A percentile compares a stretch with the other conserved stretches of the same genome.
These are phyloP conservation scores for Polyergus mexicanus DNA, from an alignment of 1,140 invertebrate species.

Conservation along the genomic window DNA sequence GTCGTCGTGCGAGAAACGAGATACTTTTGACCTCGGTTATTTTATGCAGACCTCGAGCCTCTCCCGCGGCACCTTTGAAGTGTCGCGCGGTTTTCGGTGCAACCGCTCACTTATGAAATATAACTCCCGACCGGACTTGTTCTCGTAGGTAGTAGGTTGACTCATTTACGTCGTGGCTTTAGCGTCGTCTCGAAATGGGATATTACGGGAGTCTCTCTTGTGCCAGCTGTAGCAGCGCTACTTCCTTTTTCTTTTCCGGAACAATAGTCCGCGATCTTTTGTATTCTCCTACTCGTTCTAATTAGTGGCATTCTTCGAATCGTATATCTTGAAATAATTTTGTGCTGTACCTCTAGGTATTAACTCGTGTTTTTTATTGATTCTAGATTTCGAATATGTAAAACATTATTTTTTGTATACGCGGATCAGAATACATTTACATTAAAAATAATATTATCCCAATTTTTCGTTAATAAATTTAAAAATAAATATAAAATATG, in stretches of 20 bases:
- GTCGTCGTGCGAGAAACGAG: slow-evolving; percentile 52
- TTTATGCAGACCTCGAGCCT: slow-evolving; percentile 60
- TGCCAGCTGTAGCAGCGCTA: not conserved
- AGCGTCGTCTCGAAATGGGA: slow-evolving; percentile 46
- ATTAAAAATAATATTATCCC: slow-evolving; percentile 2
- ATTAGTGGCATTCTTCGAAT: slow-evolving; percentile 44
- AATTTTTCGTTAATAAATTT: not conserved
- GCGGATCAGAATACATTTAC: not conserved
- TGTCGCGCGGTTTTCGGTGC: slow-evolving; percentile 68
- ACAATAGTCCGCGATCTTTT: slow-evolving; percentile 47
- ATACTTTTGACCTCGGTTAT: slow-evolving; percentile 73
- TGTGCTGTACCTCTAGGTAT: not conserved
- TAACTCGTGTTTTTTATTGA: slow-evolving; percentile 10
- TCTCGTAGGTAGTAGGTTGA: slow-evolving; percentile 14
- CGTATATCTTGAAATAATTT: slow-evolving; percentile 37
- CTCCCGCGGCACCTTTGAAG: slow-evolving; percentile 71
- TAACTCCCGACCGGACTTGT: slow-evolving; percentile 4
- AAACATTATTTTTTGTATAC: slow-evolving; percentile 14
- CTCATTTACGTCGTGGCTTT: slow-evolving; percentile 46
- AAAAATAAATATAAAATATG: slow-evolving; percentile 3
- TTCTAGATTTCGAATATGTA: slow-evolving; percentile 12
- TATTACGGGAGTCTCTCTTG: slow-evolving; percentile 24
- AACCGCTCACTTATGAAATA: slow-evolving; percentile 69
- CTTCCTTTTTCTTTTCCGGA: slow-evolving; percentile 41
- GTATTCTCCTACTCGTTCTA: slow-evolving; percentile 49